Conservation (phyloP, 2,888 invertebrate genomes). For the Morpho helenor region DNA sequence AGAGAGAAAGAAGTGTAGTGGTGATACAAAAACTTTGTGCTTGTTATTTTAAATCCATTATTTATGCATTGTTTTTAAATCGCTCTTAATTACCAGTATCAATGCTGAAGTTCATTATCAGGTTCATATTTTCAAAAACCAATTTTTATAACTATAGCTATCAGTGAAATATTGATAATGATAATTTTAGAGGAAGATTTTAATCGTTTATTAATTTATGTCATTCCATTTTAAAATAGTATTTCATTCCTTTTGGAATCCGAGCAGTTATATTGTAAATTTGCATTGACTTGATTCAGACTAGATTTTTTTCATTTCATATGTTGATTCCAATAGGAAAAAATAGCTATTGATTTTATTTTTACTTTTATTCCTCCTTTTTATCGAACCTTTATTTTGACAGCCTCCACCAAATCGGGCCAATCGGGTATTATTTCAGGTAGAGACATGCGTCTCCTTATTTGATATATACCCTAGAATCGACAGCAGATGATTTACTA, state of each 20-base stretch:
- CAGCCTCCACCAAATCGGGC: slow-evolving; percentile 84
- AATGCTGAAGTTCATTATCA: slow-evolving; percentile 14
- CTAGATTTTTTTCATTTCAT: neutral
- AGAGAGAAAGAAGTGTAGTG: slow-evolving; percentile 66
- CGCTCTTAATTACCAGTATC: slow-evolving; percentile 42
- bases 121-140: neutral
- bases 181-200: slow-evolving; percentile 44
- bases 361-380: slow-evolving; percentile 57
- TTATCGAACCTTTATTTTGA: slow-evolving; percentile 84
- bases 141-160: too few relatives aligned
- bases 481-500: slow-evolving; percentile 56
- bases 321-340: slow-evolving; percentile 43
- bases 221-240: slow-evolving; percentile 62
- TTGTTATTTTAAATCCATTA: slow-evolving; percentile 65
- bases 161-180: slow-evolving; percentile 30
- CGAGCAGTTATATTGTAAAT: neutral
- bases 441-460: slow-evolving; percentile 83
- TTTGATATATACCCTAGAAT: slow-evolving; percentile 84
- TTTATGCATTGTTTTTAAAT: slow-evolving; percentile 69
- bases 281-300: slow-evolving; percentile 8
- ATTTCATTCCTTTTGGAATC: slow-evolving; percentile 49
- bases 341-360: slow-evolving; percentile 38
- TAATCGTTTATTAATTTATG: slow-evolving; percentile 49
- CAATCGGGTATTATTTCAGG: slow-evolving; percentile 88
- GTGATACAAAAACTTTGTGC: slow-evolving; percentile 69